phyloP scores from a whole-genome alignment of 2,113 vertebrate genomes.

The Tragelaphus strepsiceros region DNA sequence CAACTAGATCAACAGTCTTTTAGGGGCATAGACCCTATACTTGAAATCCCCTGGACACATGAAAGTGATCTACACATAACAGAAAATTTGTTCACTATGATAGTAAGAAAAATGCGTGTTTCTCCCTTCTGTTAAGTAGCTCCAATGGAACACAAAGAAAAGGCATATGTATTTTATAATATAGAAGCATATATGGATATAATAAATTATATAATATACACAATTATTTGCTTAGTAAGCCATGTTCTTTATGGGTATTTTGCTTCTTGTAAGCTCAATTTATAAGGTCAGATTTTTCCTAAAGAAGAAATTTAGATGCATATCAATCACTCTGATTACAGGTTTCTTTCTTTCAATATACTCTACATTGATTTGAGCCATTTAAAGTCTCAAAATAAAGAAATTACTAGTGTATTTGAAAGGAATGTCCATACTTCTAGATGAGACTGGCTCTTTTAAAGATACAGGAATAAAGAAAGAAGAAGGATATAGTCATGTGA shows the following conservation, averaged over 20 bases:
- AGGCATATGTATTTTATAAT: background rate
- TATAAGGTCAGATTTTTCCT: conserved; percentile 3
- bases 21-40: background rate
- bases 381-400: conserved; percentile 18
- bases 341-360: conserved; percentile 22
- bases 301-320: conserved; percentile 1
- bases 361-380: background rate
- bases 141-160: background rate
- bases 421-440: background rate
- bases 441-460: background rate
- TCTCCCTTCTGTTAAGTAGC: background rate
- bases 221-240: background rate
- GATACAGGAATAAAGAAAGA: background rate
- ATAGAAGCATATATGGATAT: background rate
- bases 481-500: background rate
- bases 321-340: background rate
- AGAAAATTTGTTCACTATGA: background rate
- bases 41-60: background rate
- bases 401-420: background rate
- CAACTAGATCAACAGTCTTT: background rate
- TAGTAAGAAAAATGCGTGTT: background rate
- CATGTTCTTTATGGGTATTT: background rate
- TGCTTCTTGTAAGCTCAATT: background rate
- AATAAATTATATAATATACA: background rate
- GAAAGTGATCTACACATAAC: background rate